Evolutionary conservation across 1,140 invertebrate genomes (phyloP).

Genomic region (Daktulosphaira vitifoliae): DNA sequence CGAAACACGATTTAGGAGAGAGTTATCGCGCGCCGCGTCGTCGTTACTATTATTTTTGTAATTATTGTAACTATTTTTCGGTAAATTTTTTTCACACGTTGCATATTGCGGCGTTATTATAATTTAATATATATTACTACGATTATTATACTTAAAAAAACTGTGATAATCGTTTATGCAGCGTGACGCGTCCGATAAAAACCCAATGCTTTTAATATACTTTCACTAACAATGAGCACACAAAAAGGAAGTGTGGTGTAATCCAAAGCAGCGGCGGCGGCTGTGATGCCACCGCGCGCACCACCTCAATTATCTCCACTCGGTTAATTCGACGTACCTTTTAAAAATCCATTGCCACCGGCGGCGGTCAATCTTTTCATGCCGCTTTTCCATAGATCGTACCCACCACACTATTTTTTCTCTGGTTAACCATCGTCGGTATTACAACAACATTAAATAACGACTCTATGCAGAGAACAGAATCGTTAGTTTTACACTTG

Average conservation of each 20-base stretch:
- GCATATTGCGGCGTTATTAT: neutral
- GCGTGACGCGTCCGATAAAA: constrained; percentile 32
- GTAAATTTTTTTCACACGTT: too few relatives aligned
- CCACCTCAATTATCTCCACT: constrained; percentile 26
- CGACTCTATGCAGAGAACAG: too few relatives aligned
- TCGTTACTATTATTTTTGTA: too few relatives aligned
- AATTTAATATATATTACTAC: constrained; percentile 13
- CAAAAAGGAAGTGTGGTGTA: constrained; percentile 32
- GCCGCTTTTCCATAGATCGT: neutral
- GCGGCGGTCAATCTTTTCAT: neutral
- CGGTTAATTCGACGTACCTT: constrained; percentile 28
- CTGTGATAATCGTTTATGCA: constrained; percentile 28
- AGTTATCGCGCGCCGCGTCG: too few relatives aligned
- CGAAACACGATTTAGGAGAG: too few relatives aligned
- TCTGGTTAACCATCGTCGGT: too few relatives aligned
- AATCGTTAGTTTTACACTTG: too few relatives aligned
- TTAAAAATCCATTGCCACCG: constrained; percentile 23
- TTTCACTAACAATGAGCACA: constrained; percentile 33
- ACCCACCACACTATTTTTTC: neutral
- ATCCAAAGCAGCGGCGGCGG: constrained; percentile 18
- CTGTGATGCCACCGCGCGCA: too few relatives aligned
- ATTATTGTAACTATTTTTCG: too few relatives aligned
- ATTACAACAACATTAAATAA: too few relatives aligned
- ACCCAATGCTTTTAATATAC: constrained; percentile 13
- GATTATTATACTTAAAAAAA: neutral